These are phyloP conservation scores for Tachystola acroxantha DNA, from an alignment of 2,888 invertebrate species.

Conservation along the genomic window DNA sequence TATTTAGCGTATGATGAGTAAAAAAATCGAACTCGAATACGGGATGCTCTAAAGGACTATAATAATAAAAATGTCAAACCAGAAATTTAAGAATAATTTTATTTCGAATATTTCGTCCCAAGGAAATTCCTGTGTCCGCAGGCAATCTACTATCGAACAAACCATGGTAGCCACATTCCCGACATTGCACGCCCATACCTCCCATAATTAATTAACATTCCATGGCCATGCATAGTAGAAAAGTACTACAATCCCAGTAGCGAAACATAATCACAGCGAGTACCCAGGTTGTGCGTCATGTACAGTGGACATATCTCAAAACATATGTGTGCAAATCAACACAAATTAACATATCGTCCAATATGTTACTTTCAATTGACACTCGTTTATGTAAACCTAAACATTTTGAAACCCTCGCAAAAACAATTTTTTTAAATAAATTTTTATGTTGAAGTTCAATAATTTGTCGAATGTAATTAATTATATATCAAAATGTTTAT, in stretches of 20 bases:
- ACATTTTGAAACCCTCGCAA: slow-evolving; percentile 1
- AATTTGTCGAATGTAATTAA: slow-evolving; percentile 2
- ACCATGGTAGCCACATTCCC: slow-evolving; percentile 33
- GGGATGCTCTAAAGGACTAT: not conserved
- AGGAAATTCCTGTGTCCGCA: slow-evolving; percentile 22
- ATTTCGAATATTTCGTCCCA: slow-evolving; percentile 9
- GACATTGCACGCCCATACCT: slow-evolving; percentile 21
- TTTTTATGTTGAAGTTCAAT: not conserved
- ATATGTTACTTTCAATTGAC: slow-evolving; percentile 57
- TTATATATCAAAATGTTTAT: slow-evolving; percentile 14
- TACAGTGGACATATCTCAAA: slow-evolving; percentile 58
- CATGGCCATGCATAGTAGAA: slow-evolving; percentile 68
- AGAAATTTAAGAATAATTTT: not conserved
- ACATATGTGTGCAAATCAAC: slow-evolving; percentile 29
- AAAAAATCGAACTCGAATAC: not conserved
- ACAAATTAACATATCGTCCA: slow-evolving; percentile 32
- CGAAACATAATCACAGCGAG: slow-evolving; percentile 56
- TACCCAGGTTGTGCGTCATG: slow-evolving; percentile 62
- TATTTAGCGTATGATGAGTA: no score
- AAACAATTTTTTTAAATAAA: not conserved
- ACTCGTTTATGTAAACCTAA: slow-evolving; percentile 7
- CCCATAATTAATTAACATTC: slow-evolving; percentile 46
- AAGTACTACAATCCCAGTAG: slow-evolving; percentile 54
- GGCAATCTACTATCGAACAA: slow-evolving; percentile 34
- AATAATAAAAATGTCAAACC: not conserved